phyloP scores from a whole-genome alignment of 2,797 vertebrate genomes.

The Pygocentrus nattereri region DNA sequence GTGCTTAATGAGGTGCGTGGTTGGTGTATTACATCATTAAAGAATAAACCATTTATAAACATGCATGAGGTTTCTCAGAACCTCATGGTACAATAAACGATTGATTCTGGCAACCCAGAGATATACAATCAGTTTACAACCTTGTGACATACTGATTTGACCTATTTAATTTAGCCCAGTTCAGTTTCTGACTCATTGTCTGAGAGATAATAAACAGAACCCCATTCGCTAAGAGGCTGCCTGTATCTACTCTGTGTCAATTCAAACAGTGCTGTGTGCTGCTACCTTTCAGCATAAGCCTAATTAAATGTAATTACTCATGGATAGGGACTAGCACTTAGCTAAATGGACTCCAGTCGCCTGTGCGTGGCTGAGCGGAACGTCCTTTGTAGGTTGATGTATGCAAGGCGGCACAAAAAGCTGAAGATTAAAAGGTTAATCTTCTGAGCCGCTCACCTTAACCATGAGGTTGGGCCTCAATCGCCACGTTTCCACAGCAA shows the following conservation, averaged over 20 bases:
- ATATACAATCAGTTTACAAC: neutral
- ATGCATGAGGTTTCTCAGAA: neutral
- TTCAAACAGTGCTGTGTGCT: neutral
- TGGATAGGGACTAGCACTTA: conserved; percentile 19
- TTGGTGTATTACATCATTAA: neutral
- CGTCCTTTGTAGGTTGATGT: conserved; percentile 23
- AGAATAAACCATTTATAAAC: neutral
- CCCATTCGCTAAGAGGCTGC: neutral
- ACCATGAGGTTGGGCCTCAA: conserved; percentile 37
- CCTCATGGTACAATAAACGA: neutral
- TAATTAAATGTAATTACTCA: conserved; percentile 41
- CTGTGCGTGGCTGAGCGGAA: neutral
- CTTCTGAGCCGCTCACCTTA: conserved; percentile 32
- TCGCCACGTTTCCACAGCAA: conserved; percentile 61
- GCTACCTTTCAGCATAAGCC: conserved; percentile 36
- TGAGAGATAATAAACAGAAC: neutral
- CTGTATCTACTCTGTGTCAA: neutral
- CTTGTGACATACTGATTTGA: neutral
- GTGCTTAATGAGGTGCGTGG: no score
- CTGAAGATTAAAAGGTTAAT: conserved; percentile 62
- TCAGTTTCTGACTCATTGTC: neutral
- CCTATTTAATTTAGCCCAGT: neutral
- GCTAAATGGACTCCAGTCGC: conserved; percentile 25
- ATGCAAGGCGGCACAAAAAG: conserved; percentile 29
- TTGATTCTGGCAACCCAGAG: neutral